These are phyloP conservation scores for Trichacis sp. DNA, from an alignment of 2,888 invertebrate species.

Conservation along the genomic window DNA sequence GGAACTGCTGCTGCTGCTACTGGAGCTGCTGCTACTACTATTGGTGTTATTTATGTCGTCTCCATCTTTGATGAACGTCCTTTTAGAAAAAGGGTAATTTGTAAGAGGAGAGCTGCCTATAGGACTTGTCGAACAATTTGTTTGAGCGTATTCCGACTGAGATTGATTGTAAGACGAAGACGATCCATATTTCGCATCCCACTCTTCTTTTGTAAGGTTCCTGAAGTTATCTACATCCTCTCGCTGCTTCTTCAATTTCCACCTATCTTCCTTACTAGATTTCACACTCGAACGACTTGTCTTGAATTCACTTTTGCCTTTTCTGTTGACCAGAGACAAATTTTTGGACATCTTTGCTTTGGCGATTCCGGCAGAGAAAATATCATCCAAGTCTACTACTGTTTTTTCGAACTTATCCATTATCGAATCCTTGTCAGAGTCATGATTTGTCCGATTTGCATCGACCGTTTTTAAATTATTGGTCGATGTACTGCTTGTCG, in stretches of 20 bases:
- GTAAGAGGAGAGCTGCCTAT: neutral
- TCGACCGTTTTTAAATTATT: neutral
- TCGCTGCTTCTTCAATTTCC: constrained; percentile 51
- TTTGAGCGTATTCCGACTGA: neutral
- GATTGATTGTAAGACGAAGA: constrained; percentile 8
- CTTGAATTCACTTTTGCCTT: constrained; percentile 21
- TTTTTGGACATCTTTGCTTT: constrained; percentile 46
- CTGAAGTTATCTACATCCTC: constrained; percentile 57
- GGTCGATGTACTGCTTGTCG: neutral
- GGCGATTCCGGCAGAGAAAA: constrained; percentile 58
- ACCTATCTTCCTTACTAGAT: constrained; percentile 34
- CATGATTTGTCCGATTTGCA: neutral
- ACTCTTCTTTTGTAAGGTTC: constrained; percentile 65
- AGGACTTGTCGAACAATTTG: neutral
- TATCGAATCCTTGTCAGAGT: constrained; percentile 17
- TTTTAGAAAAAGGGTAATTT: constrained; percentile 13
- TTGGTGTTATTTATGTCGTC: constrained; percentile 17
- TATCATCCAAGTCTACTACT: constrained; percentile 54
- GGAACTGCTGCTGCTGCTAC: constrained; percentile 23
- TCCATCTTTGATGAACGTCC: constrained; percentile 7
- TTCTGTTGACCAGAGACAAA: constrained; percentile 6
- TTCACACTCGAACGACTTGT: constrained; percentile 11
- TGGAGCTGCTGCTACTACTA: constrained; percentile 21
- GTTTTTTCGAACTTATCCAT: constrained; percentile 33
- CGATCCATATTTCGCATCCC: constrained; percentile 59